A percentile compares a stretch with the other conserved stretches of the same genome.
Conservation (phyloP, 2,797 vertebrate species). For the Allochrocebus solatus region DNA sequence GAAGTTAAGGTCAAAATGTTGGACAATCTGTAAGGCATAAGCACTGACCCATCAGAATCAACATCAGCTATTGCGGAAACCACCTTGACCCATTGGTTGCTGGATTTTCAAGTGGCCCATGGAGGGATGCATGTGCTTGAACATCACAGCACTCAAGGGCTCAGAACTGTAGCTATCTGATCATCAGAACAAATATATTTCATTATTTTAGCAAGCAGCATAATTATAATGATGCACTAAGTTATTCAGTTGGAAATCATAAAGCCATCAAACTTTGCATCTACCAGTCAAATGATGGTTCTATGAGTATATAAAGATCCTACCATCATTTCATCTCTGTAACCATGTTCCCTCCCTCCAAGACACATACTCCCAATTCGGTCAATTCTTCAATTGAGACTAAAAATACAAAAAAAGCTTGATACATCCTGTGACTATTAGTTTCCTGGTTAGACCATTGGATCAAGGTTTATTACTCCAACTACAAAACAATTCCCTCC, state of each 20-base stretch:
- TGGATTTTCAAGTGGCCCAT: not conserved
- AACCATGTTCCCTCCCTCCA: not conserved
- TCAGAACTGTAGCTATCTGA: not conserved
- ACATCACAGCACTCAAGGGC: not conserved
- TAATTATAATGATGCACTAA: not conserved
- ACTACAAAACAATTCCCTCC: not conserved
- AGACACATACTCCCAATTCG: not conserved
- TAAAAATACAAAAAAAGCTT: not conserved
- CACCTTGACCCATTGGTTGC: not conserved
- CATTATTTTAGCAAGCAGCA: not conserved
- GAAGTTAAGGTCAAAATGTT: not conserved
- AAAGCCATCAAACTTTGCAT: not conserved
- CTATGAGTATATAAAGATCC: not conserved
- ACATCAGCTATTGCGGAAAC: not conserved
- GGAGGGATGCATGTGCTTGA: not conserved
- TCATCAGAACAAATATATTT: not conserved
- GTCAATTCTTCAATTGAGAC: not conserved
- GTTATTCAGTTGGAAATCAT: not conserved
- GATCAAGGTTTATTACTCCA: not conserved
- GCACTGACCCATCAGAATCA: not conserved
- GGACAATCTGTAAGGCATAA: not conserved
- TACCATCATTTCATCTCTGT: not conserved
- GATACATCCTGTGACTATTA: not conserved
- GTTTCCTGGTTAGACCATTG: not conserved
- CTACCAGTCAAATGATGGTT: not conserved